phyloP scores from a whole-genome alignment of 1,140 invertebrate species.

The Coptotermes formosanus region DNA sequence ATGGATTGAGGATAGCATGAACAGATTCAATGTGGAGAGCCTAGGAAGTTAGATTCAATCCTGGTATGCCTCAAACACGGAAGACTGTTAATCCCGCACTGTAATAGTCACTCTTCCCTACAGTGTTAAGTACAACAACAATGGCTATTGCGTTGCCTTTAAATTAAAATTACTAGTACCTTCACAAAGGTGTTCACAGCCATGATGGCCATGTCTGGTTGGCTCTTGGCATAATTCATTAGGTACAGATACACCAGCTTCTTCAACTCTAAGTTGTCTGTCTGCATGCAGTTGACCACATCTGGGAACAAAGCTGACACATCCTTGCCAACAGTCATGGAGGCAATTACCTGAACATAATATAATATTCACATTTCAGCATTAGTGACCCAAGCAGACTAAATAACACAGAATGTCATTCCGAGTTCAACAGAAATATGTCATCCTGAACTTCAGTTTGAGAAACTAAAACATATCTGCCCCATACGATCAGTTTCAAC shows the following conservation, averaged over 20 bases:
- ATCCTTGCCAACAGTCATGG: constrained; percentile 99
- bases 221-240: constrained; percentile 99
- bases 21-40: too few species aligned
- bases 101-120: neutral
- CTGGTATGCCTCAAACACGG: neutral
- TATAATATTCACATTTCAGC: constrained; percentile 20
- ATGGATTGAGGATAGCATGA: too few species aligned
- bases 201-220: constrained; percentile 99
- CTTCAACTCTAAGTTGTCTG: constrained; percentile 98
- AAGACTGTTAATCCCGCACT: neutral
- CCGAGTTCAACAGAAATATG: too few species aligned
- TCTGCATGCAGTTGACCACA: constrained; percentile 99
- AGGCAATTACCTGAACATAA: constrained; percentile 87
- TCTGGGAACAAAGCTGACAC: constrained; percentile 96
- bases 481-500: too few species aligned
- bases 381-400: neutral
- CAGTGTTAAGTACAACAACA: neutral
- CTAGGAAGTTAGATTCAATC: neutral
- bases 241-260: constrained; percentile 99
- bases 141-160: too few species aligned
- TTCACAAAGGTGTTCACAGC: constrained; percentile 99
- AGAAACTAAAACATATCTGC: too few species aligned
- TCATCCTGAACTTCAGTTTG: too few species aligned
- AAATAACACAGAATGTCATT: neutral
- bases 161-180: constrained; percentile 55